phyloP scores from a whole-genome alignment of 2,113 vertebrate genomes.

The Tursiops truncatus region DNA sequence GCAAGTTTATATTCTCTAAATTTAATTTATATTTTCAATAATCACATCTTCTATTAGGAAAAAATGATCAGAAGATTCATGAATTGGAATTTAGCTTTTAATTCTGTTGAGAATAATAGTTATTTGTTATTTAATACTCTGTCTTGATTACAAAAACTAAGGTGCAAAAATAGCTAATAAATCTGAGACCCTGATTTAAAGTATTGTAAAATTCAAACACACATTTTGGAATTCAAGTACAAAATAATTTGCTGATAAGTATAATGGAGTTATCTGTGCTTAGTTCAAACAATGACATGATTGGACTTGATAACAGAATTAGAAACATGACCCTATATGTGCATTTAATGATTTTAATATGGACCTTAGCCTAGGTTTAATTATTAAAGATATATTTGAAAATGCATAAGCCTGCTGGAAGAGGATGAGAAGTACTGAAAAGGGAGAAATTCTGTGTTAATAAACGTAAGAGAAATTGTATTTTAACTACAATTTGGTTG shows the following conservation, averaged over 20 bases:
- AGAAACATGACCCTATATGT: not conserved
- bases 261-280: not conserved
- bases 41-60: not conserved
- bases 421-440: not conserved
- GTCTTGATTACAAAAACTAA: slow-evolving; percentile 15
- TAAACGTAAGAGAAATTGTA: slow-evolving; percentile 27
- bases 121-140: slow-evolving; percentile 7
- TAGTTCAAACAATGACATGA: not conserved
- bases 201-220: not conserved
- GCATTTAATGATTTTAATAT: slow-evolving; percentile 8
- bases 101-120: slow-evolving; percentile 6
- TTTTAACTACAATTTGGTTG: not conserved
- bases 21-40: slow-evolving; percentile 32
- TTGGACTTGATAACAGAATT: not conserved
- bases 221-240: not conserved
- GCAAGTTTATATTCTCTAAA: slow-evolving; percentile 24
- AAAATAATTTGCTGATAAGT: not conserved
- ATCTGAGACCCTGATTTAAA: not conserved
- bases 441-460: not conserved
- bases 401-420: not conserved
- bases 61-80: slow-evolving; percentile 24
- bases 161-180: not conserved
- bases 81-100: slow-evolving; percentile 40
- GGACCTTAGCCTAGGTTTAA: not conserved
- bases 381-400: slow-evolving; percentile 20